phyloP scores from a whole-genome alignment of 2,113 vertebrate genomes.

The Ginglymostoma cirratum region DNA sequence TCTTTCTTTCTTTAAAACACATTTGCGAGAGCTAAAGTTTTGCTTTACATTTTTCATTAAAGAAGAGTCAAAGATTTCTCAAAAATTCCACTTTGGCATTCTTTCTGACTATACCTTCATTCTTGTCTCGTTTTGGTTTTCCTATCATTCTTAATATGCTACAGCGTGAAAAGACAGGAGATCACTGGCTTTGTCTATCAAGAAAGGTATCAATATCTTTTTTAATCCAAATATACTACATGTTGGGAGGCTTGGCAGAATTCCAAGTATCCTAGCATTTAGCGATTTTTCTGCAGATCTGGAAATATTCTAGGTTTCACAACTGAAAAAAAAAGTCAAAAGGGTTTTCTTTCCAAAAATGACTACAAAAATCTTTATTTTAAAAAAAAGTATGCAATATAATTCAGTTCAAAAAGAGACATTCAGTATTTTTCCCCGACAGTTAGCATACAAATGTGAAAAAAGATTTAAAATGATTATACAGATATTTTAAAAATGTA shows the following conservation, averaged over 20 bases:
- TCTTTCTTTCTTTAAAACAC: background rate
- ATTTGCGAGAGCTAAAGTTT: background rate
- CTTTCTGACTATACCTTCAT: background rate
- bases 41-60: background rate
- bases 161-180: too few species aligned
- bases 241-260: background rate
- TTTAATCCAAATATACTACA: background rate
- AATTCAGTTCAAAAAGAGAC: background rate
- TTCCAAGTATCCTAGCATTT: too few species aligned
- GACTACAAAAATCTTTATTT: background rate
- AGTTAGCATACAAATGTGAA: background rate
- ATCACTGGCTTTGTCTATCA: background rate
- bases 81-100: background rate
- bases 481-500: slow-evolving; percentile 8
- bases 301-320: background rate
- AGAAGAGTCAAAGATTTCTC: background rate
- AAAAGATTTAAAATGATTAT: slow-evolving; percentile 10
- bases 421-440: background rate
- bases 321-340: background rate
- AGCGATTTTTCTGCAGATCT: background rate
- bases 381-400: background rate
- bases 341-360: background rate
- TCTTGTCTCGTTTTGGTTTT: background rate
- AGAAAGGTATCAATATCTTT: background rate
- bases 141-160: background rate